Percentiles rank a stretch among this genome's conserved stretches.
Conservation (phyloP, 92 coral and sea anemone genomes). For the Palythoa caribaeorum region DNA sequence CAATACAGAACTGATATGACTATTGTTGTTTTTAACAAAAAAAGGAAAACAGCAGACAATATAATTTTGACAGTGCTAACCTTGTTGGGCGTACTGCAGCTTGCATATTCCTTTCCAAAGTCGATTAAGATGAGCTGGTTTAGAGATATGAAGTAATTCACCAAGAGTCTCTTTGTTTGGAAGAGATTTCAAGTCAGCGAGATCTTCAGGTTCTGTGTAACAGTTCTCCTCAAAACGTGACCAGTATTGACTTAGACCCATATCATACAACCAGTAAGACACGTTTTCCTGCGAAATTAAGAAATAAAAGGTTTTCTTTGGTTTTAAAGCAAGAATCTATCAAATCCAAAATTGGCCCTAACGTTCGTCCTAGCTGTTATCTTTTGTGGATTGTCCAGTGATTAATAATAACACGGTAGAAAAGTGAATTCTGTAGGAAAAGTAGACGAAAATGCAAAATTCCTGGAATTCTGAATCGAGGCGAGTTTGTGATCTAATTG, state of each 20-base stretch:
- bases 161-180: conserved; percentile 33
- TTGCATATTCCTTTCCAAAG: conserved; percentile 35
- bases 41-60: too few relatives aligned
- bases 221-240: conserved; percentile 30
- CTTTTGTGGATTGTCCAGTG: too few relatives aligned
- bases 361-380: neutral
- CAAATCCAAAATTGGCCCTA: too few relatives aligned
- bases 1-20: too few relatives aligned
- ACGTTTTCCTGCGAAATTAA: conserved; percentile 29
- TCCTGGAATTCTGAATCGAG: too few relatives aligned
- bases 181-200: conserved; percentile 35
- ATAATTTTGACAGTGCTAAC: neutral
- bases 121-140: conserved; percentile 29
- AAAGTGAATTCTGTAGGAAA: neutral
- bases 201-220: conserved; percentile 45
- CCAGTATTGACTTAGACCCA: conserved; percentile 42
- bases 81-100: conserved; percentile 38
- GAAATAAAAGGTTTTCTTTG: too few relatives aligned
- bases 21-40: too few relatives aligned
- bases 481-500: too few relatives aligned
- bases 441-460: neutral
- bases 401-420: neutral
- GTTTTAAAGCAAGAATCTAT: neutral
- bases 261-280: conserved; percentile 39
- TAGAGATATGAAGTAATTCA: conserved; percentile 12